A percentile compares a stretch with the other conserved stretches of the same genome.
phyloP scores from a whole-genome alignment of 2,888 invertebrate genomes.

The Drosophila fungiperda region DNA sequence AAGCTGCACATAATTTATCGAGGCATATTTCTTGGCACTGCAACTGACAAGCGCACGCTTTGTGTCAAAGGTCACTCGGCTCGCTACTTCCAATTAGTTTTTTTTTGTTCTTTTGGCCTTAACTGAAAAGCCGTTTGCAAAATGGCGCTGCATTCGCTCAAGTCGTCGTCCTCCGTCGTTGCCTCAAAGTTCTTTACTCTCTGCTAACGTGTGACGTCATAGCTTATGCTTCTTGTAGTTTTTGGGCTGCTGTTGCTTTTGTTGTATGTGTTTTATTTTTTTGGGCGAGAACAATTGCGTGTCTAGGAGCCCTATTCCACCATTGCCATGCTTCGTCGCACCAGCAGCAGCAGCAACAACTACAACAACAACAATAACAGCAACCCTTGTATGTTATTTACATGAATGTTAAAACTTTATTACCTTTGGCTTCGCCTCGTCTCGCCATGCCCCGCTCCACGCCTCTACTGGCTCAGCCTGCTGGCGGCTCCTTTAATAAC shows the following conservation, averaged over 20 bases:
- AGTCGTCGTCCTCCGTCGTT: not conserved
- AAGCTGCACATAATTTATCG: not conserved
- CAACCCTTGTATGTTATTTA: not conserved
- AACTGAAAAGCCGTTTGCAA: slow-evolving; percentile 5
- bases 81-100: slow-evolving; percentile 7
- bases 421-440: slow-evolving; percentile 7
- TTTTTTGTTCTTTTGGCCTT: slow-evolving; percentile 1
- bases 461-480: not conserved
- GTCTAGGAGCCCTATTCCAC: slow-evolving; percentile 31
- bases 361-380: slow-evolving; percentile 15
- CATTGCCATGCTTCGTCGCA: slow-evolving; percentile 27
- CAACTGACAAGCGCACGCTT: slow-evolving; percentile 1
- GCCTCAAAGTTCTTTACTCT: not conserved
- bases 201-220: slow-evolving; percentile 5
- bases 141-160: not conserved
- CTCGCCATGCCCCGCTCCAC: not conserved
- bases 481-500: slow-evolving; percentile 26
- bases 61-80: slow-evolving; percentile 8
- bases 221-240: not conserved
- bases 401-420: slow-evolving; percentile 38
- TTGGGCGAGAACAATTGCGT: slow-evolving; percentile 24
- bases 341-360: slow-evolving; percentile 11
- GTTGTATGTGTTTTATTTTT: not conserved
- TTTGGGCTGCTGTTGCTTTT: slow-evolving; percentile 1
- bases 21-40: slow-evolving; percentile 14